These are phyloP conservation scores for Trichogramma pretiosum DNA, from an alignment of 1,140 invertebrate species.

Conservation along the genomic window DNA sequence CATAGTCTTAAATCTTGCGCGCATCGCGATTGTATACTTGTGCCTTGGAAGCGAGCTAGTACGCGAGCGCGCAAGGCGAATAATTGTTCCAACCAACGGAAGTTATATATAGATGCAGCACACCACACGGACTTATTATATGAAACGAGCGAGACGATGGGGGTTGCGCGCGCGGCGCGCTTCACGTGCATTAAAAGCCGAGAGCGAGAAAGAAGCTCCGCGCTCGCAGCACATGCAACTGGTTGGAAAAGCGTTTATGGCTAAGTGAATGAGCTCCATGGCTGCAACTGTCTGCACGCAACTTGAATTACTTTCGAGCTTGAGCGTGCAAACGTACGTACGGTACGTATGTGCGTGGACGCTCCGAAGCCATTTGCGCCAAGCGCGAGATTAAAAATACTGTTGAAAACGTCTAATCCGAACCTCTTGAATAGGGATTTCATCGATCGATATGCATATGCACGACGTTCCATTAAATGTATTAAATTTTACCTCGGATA, in stretches of 20 bases:
- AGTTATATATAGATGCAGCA: not conserved
- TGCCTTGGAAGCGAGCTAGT: no score
- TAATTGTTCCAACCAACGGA: not conserved
- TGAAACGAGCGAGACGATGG: not conserved
- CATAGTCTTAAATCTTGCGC: no score
- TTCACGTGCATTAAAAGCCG: not conserved
- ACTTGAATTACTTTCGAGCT: constrained; percentile 17
- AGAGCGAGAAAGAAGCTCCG: not conserved
- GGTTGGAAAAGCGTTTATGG: constrained; percentile 20
- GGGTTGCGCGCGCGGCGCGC: not conserved
- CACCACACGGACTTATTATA: not conserved
- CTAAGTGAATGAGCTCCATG: constrained; percentile 13
- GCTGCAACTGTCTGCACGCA: constrained; percentile 12
- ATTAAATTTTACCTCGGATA: no score
- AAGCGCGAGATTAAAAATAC: no score
- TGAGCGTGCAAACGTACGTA: not conserved
- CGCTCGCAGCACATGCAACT: constrained; percentile 6
- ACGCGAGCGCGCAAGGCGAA: not conserved
- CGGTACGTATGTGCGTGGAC: not conserved
- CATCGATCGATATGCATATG: no score
- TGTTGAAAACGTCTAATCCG: no score
- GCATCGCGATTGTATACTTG: no score
- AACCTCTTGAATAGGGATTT: no score
- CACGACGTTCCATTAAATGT: no score
- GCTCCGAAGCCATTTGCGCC: no score